Conservation (phyloP, 2,797 vertebrate species). For the Diceros bicornis region DNA sequence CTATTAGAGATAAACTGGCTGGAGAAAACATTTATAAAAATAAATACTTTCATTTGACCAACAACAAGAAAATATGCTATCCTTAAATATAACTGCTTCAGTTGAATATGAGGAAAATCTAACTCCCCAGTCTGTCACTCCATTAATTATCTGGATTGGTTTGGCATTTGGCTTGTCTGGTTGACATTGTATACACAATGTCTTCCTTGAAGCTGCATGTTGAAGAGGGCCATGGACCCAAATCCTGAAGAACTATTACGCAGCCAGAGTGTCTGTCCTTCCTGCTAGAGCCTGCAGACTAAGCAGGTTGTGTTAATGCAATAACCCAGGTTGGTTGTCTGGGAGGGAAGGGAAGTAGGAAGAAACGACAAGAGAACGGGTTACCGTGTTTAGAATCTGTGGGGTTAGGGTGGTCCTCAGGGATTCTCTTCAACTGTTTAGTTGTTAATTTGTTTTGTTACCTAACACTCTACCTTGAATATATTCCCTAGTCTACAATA, state of each 20-base stretch:
- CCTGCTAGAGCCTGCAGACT: no score
- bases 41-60: neutral
- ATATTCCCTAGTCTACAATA: neutral
- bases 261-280: neutral
- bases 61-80: neutral
- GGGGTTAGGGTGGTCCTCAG: neutral
- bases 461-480: neutral
- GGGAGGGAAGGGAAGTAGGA: neutral
- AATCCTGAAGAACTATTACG: neutral
- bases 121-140: neutral
- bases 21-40: neutral
- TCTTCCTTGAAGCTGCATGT: neutral
- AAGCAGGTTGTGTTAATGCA: neutral
- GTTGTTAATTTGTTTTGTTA: neutral
- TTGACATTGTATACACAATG: neutral
- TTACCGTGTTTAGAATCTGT: neutral
- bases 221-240: neutral
- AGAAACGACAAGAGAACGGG: neutral
- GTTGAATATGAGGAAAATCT: neutral
- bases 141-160: neutral
- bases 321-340: neutral
- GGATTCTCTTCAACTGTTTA: neutral
- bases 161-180: neutral
- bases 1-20: neutral
- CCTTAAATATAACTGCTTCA: neutral